Conservation (phyloP, 1,140 invertebrate genomes). For the Drosophila bocqueti region DNA sequence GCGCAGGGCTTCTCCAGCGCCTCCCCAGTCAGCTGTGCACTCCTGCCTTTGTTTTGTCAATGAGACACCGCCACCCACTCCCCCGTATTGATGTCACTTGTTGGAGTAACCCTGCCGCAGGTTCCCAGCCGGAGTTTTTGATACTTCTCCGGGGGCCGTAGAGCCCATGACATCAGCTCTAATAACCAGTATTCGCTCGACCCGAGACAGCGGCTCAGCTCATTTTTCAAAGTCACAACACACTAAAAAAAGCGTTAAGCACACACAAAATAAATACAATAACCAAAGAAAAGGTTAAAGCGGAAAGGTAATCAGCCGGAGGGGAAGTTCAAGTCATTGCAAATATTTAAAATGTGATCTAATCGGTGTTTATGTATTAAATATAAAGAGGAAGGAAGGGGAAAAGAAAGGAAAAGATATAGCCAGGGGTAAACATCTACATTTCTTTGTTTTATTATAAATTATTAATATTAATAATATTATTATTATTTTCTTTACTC, state of each 20-base stretch:
- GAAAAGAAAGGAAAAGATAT: no score
- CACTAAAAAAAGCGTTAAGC: conserved; percentile 36
- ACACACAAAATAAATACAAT: conserved; percentile 47
- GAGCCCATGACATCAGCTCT: conserved; percentile 75
- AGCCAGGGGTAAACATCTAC: not conserved
- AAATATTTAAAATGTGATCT: conserved; percentile 73
- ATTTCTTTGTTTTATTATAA: not conserved
- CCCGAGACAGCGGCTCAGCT: conserved; percentile 38
- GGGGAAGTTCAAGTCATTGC: conserved; percentile 16
- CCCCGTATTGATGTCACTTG: conserved; percentile 59
- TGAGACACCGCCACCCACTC: conserved; percentile 18
- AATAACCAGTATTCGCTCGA: conserved; percentile 69
- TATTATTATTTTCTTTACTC: not conserved
- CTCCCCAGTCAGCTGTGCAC: conserved; percentile 56
- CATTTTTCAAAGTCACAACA: conserved; percentile 72
- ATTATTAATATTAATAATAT: not conserved
- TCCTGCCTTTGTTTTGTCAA: conserved; percentile 74
- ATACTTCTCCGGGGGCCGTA: conserved; percentile 22
- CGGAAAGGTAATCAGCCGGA: conserved; percentile 23
- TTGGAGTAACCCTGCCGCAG: conserved; percentile 43
- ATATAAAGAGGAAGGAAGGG: not conserved
- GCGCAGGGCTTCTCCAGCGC: not conserved
- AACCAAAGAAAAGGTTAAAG: conserved; percentile 41
- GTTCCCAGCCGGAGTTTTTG: conserved; percentile 46
- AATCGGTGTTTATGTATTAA: conserved; percentile 37